Evolutionary conservation across 2,113 vertebrate species (phyloP).

Genomic region (Chunga burmeisteri): DNA sequence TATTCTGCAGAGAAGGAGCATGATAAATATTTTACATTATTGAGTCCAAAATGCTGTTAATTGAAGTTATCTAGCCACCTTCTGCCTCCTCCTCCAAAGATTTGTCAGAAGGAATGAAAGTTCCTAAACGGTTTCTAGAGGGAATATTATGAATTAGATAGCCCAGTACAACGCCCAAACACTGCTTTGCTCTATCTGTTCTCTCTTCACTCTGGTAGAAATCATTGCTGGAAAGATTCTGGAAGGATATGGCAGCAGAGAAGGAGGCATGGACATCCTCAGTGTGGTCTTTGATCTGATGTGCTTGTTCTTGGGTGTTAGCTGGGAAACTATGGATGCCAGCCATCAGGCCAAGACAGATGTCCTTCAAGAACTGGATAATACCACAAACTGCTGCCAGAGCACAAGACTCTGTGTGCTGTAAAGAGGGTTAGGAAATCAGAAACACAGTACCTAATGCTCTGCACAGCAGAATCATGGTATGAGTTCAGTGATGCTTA

Average conservation of each 20-base stretch:
- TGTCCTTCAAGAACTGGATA: conserved; percentile 72
- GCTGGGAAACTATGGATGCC: conserved; percentile 76
- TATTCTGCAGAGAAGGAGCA: not conserved
- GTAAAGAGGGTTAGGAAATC: not conserved
- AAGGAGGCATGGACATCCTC: conserved; percentile 77
- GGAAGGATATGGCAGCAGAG: conserved; percentile 46
- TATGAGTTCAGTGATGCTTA: not conserved
- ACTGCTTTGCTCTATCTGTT: conserved; percentile 70
- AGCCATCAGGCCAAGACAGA: conserved; percentile 71
- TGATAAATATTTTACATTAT: not conserved
- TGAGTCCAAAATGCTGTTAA: not conserved
- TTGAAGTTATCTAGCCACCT: not conserved
- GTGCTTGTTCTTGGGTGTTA: conserved; percentile 75
- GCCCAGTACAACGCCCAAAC: conserved; percentile 76
- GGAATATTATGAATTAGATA: conserved; percentile 70
- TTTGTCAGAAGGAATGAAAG: not conserved
- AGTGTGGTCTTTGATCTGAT: conserved; percentile 62
- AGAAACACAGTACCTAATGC: not conserved
- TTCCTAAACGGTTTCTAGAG: conserved; percentile 52
- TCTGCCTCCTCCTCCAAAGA: not conserved
- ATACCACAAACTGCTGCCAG: conserved; percentile 72
- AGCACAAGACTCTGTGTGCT: not conserved
- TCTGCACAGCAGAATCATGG: not conserved
- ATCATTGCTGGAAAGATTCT: conserved; percentile 69
- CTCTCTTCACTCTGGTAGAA: conserved; percentile 74